Conservation (phyloP, 2,797 vertebrate species). For the Sebastes variabilis region DNA sequence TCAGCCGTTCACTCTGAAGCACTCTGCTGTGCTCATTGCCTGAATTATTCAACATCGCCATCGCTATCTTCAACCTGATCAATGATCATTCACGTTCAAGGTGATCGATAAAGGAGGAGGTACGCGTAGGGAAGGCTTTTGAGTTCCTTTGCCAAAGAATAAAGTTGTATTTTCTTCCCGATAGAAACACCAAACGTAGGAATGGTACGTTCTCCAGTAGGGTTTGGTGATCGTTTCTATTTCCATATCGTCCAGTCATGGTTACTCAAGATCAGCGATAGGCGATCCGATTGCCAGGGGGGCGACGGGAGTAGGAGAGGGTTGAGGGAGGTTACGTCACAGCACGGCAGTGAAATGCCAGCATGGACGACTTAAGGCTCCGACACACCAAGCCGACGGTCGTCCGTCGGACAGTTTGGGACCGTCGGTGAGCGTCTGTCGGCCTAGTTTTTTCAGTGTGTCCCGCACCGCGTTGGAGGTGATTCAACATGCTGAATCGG, state of each 20-base stretch:
- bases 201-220: neutral
- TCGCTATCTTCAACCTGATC: slow-evolving; percentile 32
- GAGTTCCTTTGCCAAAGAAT: neutral
- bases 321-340: no score
- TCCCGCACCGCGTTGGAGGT: no score
- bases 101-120: slow-evolving; percentile 31
- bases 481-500: no score
- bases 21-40: slow-evolving; percentile 30
- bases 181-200: neutral
- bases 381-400: no score
- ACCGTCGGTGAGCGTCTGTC: no score
- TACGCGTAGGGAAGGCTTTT: neutral
- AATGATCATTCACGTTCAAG: slow-evolving; percentile 33
- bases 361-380: no score
- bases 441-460: no score
- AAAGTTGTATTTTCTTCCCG: slow-evolving; percentile 7
- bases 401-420: no score
- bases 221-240: neutral
- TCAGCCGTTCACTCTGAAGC: slow-evolving; percentile 31
- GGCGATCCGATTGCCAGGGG: no score
- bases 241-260: neutral
- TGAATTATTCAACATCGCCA: slow-evolving; percentile 57
- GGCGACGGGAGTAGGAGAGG: neutral
- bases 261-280: neutral
- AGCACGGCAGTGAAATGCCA: neutral